These are phyloP conservation scores for Chaetoderma sp. DNA, from an alignment of 2,888 invertebrate genomes.

Conservation along the genomic window DNA sequence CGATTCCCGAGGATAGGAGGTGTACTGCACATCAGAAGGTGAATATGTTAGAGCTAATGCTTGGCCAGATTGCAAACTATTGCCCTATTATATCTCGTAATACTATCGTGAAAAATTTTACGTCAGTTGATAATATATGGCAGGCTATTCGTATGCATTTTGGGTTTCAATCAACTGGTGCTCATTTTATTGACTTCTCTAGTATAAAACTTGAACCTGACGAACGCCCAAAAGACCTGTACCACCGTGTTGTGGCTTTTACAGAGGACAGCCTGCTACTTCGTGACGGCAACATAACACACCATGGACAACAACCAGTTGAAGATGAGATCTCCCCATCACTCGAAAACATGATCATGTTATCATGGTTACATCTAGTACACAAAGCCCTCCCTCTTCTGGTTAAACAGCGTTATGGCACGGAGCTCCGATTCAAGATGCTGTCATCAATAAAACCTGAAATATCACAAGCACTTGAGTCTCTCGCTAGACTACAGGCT, in stretches of 20 bases:
- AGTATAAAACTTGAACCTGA: slow-evolving; percentile 27
- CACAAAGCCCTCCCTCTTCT: slow-evolving; percentile 15
- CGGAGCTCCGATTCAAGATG: background rate
- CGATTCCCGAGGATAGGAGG: background rate
- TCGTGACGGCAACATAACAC: slow-evolving; percentile 24
- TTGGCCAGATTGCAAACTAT: slow-evolving; percentile 37
- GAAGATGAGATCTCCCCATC: slow-evolving; percentile 27
- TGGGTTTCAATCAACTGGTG: slow-evolving; percentile 35
- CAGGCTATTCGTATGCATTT: slow-evolving; percentile 31
- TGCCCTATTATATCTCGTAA: slow-evolving; percentile 28
- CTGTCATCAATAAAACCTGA: slow-evolving; percentile 7
- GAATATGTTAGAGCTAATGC: slow-evolving; percentile 28
- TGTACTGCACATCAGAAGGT: slow-evolving; percentile 33
- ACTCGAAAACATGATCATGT: slow-evolving; percentile 21
- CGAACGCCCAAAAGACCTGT: slow-evolving; percentile 37
- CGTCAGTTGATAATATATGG: slow-evolving; percentile 27
- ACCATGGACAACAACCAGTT: slow-evolving; percentile 25
- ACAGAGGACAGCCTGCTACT: slow-evolving; percentile 33
- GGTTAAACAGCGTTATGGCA: slow-evolving; percentile 9
- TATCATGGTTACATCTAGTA: slow-evolving; percentile 19
- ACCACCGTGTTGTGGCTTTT: slow-evolving; percentile 33
- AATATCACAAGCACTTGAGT: slow-evolving; percentile 2
- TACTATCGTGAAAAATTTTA: slow-evolving; percentile 33
- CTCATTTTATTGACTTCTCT: slow-evolving; percentile 32
- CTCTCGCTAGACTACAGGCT: too few relatives aligned